phyloP scores from a whole-genome alignment of 2,888 invertebrate genomes.

The Amphipoea lucens region DNA sequence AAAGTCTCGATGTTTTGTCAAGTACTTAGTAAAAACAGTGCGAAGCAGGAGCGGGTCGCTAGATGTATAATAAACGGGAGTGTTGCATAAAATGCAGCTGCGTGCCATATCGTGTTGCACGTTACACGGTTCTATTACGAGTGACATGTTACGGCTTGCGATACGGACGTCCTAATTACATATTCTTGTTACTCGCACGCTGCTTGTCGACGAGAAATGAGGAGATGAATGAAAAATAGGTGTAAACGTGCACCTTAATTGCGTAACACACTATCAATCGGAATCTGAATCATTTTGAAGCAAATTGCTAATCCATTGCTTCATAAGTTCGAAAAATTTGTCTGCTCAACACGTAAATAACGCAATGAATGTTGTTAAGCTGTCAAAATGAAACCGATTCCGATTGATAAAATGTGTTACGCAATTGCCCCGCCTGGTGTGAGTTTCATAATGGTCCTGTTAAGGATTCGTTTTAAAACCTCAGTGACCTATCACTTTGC shows the following conservation, averaged over 20 bases:
- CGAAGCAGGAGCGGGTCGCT: neutral
- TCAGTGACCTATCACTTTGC: neutral
- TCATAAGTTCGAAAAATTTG: too few relatives aligned
- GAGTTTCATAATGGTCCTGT: neutral
- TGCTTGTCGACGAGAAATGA: neutral
- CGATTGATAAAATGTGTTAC: too few relatives aligned
- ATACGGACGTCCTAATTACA: slow-evolving; percentile 30
- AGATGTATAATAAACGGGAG: neutral
- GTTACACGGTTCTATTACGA: slow-evolving; percentile 36
- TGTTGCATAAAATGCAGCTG: slow-evolving; percentile 36
- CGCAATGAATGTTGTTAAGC: too few relatives aligned
- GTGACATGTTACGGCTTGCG: slow-evolving; percentile 27
- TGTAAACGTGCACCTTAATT: too few relatives aligned
- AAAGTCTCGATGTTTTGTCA: neutral
- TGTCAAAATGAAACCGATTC: too few relatives aligned
- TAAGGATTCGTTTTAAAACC: neutral
- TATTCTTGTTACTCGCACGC: slow-evolving; percentile 21
- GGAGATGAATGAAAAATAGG: neutral
- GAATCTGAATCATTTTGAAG: too few relatives aligned
- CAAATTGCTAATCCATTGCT: too few relatives aligned
- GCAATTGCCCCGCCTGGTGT: too few relatives aligned
- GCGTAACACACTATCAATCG: too few relatives aligned
- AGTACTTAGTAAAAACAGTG: too few relatives aligned
- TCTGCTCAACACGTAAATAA: too few relatives aligned
- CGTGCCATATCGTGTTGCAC: slow-evolving; percentile 34